Conservation (phyloP, 1,140 invertebrate genomes). For the Pseudomyrmex gracilis region DNA sequence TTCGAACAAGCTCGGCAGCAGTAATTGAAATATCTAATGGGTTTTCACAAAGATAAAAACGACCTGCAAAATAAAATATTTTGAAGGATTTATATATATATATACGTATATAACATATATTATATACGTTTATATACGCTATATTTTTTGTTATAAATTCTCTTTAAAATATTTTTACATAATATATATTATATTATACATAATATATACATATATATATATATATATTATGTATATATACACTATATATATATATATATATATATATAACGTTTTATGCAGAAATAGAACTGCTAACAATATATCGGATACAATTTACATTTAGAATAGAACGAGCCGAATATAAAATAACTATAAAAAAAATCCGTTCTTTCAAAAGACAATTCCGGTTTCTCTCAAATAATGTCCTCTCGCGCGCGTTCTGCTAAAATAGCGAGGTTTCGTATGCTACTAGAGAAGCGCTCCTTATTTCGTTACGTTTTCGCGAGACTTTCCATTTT, state of each 20-base stretch:
- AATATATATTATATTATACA: too few species aligned
- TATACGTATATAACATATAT: too few species aligned
- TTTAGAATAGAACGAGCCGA: background rate
- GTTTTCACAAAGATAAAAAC: background rate
- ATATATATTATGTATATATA: too few species aligned
- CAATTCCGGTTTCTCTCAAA: slow-evolving; percentile 16
- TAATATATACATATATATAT: too few species aligned
- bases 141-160: too few species aligned
- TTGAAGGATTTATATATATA: too few species aligned
- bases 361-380: background rate
- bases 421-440: slow-evolving; percentile 16
- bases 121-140: too few species aligned
- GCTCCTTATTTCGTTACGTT: slow-evolving; percentile 44
- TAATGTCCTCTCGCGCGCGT: slow-evolving; percentile 13
- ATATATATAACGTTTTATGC: background rate
- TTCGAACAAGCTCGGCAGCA: too few species aligned
- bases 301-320: background rate
- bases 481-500: slow-evolving; percentile 32
- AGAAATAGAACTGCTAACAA: background rate
- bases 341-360: slow-evolving; percentile 12
- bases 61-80: background rate
- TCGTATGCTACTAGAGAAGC: slow-evolving; percentile 33
- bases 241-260: too few species aligned
- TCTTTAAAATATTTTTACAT: too few species aligned
- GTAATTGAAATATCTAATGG: too few species aligned